Conservation (phyloP, 2,888 invertebrate genomes). For the Chloromyia formosa region DNA sequence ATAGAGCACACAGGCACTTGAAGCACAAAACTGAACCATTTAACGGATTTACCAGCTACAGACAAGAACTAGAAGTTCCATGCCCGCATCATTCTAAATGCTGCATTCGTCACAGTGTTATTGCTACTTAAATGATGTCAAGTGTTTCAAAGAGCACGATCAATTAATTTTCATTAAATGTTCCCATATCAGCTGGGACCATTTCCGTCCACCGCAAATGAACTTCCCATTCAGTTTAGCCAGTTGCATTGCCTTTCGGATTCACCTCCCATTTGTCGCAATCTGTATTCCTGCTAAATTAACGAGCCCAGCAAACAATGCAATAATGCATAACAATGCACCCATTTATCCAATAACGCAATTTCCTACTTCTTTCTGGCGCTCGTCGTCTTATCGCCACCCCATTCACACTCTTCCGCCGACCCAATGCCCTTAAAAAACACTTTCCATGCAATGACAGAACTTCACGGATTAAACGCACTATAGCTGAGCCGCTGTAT, state of each 20-base stretch:
- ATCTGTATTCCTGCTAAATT: neutral
- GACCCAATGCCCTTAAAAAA: constrained; percentile 35
- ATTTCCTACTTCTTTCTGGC: constrained; percentile 5
- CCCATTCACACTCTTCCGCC: neutral
- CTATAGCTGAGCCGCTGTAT: constrained; percentile 30
- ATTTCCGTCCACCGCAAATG: neutral
- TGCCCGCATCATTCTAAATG: no score
- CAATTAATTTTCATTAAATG: neutral
- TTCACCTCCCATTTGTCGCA: constrained; percentile 9
- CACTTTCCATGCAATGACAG: neutral
- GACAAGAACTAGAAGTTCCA: no score
- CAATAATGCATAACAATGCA: constrained; percentile 9
- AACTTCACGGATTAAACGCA: neutral
- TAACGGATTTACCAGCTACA: no score
- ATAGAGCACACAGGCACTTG: no score
- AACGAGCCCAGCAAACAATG: constrained; percentile 8
- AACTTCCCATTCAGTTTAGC: constrained; percentile 6
- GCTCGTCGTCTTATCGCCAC: neutral
- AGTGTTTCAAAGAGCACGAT: neutral
- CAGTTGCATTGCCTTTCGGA: neutral
- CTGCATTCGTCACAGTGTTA: neutral
- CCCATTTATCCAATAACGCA: neutral
- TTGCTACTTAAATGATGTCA: constrained; percentile 13
- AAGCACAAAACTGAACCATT: no score
- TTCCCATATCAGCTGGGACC: neutral